Evolutionary conservation across 1,140 invertebrate genomes (phyloP).

Genomic region (Trachymyrmex septentrionalis): DNA sequence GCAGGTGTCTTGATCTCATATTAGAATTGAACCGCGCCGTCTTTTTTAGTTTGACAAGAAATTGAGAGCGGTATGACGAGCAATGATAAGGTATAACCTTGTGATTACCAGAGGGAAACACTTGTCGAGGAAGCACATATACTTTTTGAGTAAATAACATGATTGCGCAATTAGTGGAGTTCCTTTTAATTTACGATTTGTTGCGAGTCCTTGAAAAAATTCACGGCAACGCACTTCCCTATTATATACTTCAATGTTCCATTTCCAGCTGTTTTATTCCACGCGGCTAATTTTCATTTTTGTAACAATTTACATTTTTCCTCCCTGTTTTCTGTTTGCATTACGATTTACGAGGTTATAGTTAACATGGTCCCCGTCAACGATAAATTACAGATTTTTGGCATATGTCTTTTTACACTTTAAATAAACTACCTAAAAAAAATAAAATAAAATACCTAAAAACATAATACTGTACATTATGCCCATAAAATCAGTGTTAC

Average conservation of each 20-base stretch:
- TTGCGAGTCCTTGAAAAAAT: constrained; percentile 31
- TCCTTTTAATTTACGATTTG: constrained; percentile 47
- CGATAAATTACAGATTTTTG: not conserved
- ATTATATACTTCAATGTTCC: not conserved
- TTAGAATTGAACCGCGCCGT: constrained; percentile 3
- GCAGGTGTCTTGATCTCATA: constrained; percentile 22
- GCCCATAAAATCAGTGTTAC: not conserved
- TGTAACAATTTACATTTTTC: constrained; percentile 19
- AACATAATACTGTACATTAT: not conserved
- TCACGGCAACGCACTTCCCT: constrained; percentile 3
- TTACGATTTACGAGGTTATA: not conserved
- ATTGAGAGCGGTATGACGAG: constrained; percentile 37
- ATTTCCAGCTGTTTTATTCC: constrained; percentile 6
- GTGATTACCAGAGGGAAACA: constrained; percentile 9
- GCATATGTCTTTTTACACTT: not conserved
- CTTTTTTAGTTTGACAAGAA: constrained; percentile 33
- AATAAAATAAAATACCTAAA: not conserved
- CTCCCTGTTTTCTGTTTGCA: not conserved
- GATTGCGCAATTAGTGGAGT: constrained; percentile 39
- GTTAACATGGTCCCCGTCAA: not conserved
- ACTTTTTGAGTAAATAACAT: constrained; percentile 44
- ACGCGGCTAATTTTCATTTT: constrained; percentile 26
- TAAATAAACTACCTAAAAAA: too few species aligned
- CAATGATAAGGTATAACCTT: constrained; percentile 42
- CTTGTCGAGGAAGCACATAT: constrained; percentile 22